A percentile compares a stretch with the other conserved stretches of the same genome.
phyloP scores from a whole-genome alignment of 2,888 invertebrate species.

The Chrysolina oricalcia region DNA sequence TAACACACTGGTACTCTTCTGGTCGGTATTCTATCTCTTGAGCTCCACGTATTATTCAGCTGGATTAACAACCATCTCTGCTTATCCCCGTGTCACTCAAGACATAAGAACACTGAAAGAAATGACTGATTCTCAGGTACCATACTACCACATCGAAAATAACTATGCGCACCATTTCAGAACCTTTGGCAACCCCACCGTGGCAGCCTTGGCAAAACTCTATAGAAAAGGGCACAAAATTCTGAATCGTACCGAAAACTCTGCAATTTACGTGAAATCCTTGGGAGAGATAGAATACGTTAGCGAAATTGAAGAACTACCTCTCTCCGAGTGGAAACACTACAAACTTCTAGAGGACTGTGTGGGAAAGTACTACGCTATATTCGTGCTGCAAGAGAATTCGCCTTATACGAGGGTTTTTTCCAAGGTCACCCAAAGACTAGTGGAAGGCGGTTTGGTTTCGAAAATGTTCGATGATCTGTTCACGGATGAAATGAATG shows the following conservation, averaged over 20 bases:
- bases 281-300: not conserved
- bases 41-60: conserved; percentile 23
- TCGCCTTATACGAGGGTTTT: conserved; percentile 4
- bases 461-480: not conserved
- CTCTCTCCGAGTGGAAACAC: not conserved
- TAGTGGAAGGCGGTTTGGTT: conserved; percentile 3
- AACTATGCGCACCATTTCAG: not conserved
- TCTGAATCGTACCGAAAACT: not conserved
- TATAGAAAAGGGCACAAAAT: not conserved
- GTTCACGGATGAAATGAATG: not conserved
- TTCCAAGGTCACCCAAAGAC: not conserved
- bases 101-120: not conserved
- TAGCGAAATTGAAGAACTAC: not conserved
- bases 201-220: not conserved
- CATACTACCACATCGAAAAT: not conserved
- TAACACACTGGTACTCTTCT: conserved; percentile 9
- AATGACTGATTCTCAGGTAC: conserved; percentile 4
- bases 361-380: not conserved
- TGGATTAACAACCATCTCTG: conserved; percentile 5
- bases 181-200: not conserved
- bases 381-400: conserved; percentile 4
- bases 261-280: conserved; percentile 11
- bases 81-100: not conserved
- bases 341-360: not conserved
- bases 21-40: conserved; percentile 4